A percentile compares a stretch with the other conserved stretches of the same genome.
Conservation (phyloP, 2,113 vertebrate species). For the Bos indicus region DNA sequence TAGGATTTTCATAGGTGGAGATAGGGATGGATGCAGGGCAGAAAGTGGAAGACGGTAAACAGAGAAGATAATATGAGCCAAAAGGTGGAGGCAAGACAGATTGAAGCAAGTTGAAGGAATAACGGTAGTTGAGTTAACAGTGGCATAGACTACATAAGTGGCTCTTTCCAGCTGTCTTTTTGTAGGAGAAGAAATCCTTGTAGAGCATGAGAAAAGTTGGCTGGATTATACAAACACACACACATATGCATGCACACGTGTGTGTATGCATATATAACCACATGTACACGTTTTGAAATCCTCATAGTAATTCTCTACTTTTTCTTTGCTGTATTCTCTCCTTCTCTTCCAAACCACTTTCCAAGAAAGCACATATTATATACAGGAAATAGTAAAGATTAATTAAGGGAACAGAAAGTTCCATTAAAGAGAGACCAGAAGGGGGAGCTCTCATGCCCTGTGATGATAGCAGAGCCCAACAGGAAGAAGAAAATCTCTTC, state of each 20-base stretch:
- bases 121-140: not conserved
- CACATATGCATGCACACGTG: not conserved
- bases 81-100: not conserved
- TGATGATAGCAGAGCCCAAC: not conserved
- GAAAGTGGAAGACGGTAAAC: not conserved
- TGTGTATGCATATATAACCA: not conserved
- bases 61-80: not conserved
- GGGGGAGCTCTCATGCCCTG: not conserved
- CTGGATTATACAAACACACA: not conserved
- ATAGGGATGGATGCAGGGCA: not conserved
- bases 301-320: not conserved
- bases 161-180: not conserved
- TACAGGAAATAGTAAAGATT: not conserved
- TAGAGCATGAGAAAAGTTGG: not conserved
- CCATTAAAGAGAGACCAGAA: not conserved
- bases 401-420: not conserved
- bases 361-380: not conserved
- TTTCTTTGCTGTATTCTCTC: not conserved
- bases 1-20: not conserved
- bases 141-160: not conserved
- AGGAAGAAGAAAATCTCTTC: not conserved
- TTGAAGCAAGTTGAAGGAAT: not conserved
- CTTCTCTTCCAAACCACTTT: not conserved
- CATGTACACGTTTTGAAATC: not conserved
- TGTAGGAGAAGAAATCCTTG: not conserved